A percentile compares a stretch with the other conserved stretches of the same genome.
Evolutionary conservation across 2,888 invertebrate genomes (phyloP).

Genomic region (Campoplex capitator): DNA sequence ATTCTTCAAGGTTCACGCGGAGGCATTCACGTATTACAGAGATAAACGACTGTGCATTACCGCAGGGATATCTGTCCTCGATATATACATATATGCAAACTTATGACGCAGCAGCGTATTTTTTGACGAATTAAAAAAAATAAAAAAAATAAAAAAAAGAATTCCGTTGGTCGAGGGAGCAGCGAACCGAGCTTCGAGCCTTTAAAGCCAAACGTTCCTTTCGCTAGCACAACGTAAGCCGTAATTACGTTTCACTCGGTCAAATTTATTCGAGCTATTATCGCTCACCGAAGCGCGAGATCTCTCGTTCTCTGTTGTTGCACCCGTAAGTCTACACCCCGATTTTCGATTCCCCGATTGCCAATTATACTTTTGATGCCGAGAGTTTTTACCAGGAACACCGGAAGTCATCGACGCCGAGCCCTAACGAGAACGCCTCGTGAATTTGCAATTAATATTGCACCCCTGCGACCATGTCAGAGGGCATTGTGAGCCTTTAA

Average conservation of each 20-base stretch:
- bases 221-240: slow-evolving; percentile 67
- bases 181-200: slow-evolving; percentile 54
- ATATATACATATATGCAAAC: slow-evolving; percentile 7
- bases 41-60: slow-evolving; percentile 59
- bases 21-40: slow-evolving; percentile 54
- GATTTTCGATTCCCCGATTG: slow-evolving; percentile 20
- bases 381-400: slow-evolving; percentile 59
- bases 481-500: slow-evolving; percentile 2
- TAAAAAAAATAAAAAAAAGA: slow-evolving; percentile 24
- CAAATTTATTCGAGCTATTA: slow-evolving; percentile 68
- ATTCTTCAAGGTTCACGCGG: slow-evolving; percentile 46
- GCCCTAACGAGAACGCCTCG: slow-evolving; percentile 47
- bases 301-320: slow-evolving; percentile 15
- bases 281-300: slow-evolving; percentile 49
- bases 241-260: slow-evolving; percentile 69
- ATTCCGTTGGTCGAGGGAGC: slow-evolving; percentile 19
- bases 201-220: slow-evolving; percentile 38
- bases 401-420: slow-evolving; percentile 61
- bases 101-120: neutral
- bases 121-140: slow-evolving; percentile 11
- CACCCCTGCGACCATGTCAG: slow-evolving; percentile 28
- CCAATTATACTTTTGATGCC: slow-evolving; percentile 31
- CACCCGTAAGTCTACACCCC: neutral
- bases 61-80: slow-evolving; percentile 33
- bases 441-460: slow-evolving; percentile 63